A percentile compares a stretch with the other conserved stretches of the same genome.
These are phyloP conservation scores for Elanus axillaris DNA, from an alignment of 2,113 vertebrate genomes.

Conservation along the genomic window DNA sequence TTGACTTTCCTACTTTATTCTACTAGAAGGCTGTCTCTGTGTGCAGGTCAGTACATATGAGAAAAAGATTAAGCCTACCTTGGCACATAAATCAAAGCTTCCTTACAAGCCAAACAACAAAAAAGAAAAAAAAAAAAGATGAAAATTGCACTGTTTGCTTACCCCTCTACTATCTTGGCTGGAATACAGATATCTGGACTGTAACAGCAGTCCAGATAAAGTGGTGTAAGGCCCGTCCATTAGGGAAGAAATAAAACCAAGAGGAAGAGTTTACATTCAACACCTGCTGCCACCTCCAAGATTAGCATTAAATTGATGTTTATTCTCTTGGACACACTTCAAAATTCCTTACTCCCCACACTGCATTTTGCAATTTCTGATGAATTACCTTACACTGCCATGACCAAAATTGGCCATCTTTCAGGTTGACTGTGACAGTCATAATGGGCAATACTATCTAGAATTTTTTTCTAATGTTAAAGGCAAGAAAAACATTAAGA, in stretches of 20 bases:
- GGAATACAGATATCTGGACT: not conserved
- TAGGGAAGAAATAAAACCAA: not conserved
- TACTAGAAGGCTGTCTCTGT: not conserved
- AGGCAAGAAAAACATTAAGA: not conserved
- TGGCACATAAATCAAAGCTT: not conserved
- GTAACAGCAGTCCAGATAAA: not conserved
- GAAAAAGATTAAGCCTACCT: not conserved
- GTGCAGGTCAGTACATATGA: fast-evolving
- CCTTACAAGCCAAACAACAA: not conserved
- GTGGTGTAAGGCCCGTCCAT: not conserved
- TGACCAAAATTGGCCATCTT: not conserved
- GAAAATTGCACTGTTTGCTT: not conserved
- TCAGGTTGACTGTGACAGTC: not conserved
- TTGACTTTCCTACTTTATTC: not conserved
- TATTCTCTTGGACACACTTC: not conserved
- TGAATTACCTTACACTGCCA: not conserved
- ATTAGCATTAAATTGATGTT: not conserved
- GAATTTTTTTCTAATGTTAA: not conserved
- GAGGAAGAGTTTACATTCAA: not conserved
- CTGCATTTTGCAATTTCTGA: not conserved
- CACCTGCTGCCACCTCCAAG: not conserved
- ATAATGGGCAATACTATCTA: not conserved
- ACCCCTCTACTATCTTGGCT: not conserved
- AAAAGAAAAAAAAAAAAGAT: not conserved
- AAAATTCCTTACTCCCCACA: not conserved